phyloP scores from a whole-genome alignment of 2,113 vertebrate genomes.

The Dipodomys spectabilis region DNA sequence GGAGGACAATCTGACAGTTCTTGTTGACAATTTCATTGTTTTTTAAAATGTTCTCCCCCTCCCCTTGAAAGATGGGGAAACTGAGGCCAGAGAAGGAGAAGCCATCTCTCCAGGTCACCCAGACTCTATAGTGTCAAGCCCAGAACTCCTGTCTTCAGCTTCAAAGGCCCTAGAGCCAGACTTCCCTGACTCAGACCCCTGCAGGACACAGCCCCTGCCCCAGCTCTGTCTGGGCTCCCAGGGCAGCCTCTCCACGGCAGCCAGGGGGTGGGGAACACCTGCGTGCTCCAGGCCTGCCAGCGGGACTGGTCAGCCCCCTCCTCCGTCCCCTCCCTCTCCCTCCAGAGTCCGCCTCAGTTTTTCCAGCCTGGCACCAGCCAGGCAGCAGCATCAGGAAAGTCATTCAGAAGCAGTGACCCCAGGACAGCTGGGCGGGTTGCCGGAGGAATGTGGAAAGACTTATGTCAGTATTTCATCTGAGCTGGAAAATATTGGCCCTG shows the following conservation, averaged over 20 bases:
- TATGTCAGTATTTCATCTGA: slow-evolving; percentile 73
- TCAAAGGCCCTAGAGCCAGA: background rate
- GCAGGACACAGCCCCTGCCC: too few relatives aligned
- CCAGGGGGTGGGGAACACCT: background rate
- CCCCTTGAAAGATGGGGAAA: background rate
- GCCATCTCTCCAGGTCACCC: background rate
- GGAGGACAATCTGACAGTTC: background rate
- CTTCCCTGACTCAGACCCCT: background rate
- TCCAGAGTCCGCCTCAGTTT: slow-evolving; percentile 40
- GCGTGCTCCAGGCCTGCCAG: background rate
- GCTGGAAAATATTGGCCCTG: slow-evolving; percentile 45
- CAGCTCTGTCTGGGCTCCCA: too few relatives aligned
- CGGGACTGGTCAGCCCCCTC: background rate
- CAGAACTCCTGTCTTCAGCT: background rate
- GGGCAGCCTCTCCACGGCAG: background rate
- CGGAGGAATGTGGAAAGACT: slow-evolving; percentile 72
- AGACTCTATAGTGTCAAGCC: background rate
- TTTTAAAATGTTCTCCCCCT: too few relatives aligned
- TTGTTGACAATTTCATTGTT: background rate
- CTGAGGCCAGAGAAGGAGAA: background rate
- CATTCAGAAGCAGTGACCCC: slow-evolving; percentile 41
- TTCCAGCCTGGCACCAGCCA: slow-evolving; percentile 66
- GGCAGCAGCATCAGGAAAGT: slow-evolving; percentile 57
- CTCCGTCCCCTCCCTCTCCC: background rate
- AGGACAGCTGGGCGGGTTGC: slow-evolving; percentile 11